Base-by-base conservation (phyloP, 2,797 vertebrate genomes). In the Centropyge bicolor region DNA sequence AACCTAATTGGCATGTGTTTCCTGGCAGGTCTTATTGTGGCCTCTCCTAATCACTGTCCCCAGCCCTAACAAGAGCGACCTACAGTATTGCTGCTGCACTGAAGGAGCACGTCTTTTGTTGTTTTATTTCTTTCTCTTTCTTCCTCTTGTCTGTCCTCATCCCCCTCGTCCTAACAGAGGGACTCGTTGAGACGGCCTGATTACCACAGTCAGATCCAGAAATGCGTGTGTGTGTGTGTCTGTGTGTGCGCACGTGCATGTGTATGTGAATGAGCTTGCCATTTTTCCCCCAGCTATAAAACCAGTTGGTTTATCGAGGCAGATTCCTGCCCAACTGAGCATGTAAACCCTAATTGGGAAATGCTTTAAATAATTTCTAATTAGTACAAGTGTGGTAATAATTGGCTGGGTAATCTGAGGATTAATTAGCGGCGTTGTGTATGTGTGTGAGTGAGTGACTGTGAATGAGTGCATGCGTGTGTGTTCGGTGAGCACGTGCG, bases 1-100 rank as follows among this genome's bases (percentile, higher is more conserved):
- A 96, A 94, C 96, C 97, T 99, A 97, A 99, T 99, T 99, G 98
- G 97, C 98, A 99, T 99, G 97, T 97, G 95, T 97, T 96, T 96
- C 97, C 96, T 96, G 97, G 96, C 96, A 96, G 97, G 96, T 97
- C 96, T 97, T 96, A 98, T 98, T 99, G 97, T 98, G 97, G 96
- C 95, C 95, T 91, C 96, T 96, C 95, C 97, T 98, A 99, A 99
- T 98, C 98, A 98, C 97, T 96, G 97, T 97, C 96, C 97, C 90
- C 91, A 87, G 91, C 88, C 92, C 90, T 94, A 94, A 94, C 91
- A 94, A 98, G 97, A 96, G 89, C 83, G 78, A 90, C 90, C 93
- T 92, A 92, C 93, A 91, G 91, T 93, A 92, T 75, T 86, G 88
- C 91, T 81, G 89, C 90, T 67, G 87, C 87, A 69, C 90, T 93